Evolutionary conservation across 1,140 invertebrate genomes (phyloP).

Genomic region (Ericerus pela): DNA sequence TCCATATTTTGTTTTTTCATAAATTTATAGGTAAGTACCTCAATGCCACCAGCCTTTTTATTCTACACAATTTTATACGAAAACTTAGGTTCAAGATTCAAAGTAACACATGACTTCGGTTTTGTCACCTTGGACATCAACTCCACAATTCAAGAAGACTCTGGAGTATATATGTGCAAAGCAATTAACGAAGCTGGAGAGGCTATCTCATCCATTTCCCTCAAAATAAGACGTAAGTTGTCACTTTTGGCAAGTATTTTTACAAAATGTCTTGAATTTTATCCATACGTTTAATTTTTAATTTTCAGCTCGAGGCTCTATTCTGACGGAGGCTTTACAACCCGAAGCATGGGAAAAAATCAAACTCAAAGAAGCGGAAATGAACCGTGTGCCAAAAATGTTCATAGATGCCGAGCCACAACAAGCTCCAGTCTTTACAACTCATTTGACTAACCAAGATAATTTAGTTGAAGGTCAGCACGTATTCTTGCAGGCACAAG

Average conservation of each 20-base stretch:
- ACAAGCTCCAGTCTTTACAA: conserved; percentile 79
- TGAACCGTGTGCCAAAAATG: conserved; percentile 71
- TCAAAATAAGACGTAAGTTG: conserved; percentile 57
- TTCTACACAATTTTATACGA: too few species aligned
- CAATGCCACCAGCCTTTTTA: too few species aligned
- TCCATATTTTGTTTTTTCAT: background rate
- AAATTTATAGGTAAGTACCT: background rate
- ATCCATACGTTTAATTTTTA: background rate
- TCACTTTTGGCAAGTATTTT: background rate
- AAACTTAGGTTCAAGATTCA: conserved; percentile 61
- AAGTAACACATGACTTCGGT: conserved; percentile 82
- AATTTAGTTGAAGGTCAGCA: conserved; percentile 77
- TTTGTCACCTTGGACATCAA: conserved; percentile 84
- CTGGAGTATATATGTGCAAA: conserved; percentile 84
- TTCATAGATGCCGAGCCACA: conserved; percentile 64
- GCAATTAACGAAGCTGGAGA: conserved; percentile 81
- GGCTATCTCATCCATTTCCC: conserved; percentile 72
- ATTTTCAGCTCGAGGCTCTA: conserved; percentile 47
- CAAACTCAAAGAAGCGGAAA: conserved; percentile 71
- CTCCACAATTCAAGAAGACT: conserved; percentile 74
- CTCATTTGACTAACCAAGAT: conserved; percentile 72
- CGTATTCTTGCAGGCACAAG: conserved; percentile 80
- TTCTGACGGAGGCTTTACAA: conserved; percentile 62
- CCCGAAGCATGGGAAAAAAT: conserved; percentile 81
- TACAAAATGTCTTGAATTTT: background rate